These are phyloP conservation scores for Thunnus maccoyii DNA, from an alignment of 2,113 vertebrate species.

Conservation along the genomic window DNA sequence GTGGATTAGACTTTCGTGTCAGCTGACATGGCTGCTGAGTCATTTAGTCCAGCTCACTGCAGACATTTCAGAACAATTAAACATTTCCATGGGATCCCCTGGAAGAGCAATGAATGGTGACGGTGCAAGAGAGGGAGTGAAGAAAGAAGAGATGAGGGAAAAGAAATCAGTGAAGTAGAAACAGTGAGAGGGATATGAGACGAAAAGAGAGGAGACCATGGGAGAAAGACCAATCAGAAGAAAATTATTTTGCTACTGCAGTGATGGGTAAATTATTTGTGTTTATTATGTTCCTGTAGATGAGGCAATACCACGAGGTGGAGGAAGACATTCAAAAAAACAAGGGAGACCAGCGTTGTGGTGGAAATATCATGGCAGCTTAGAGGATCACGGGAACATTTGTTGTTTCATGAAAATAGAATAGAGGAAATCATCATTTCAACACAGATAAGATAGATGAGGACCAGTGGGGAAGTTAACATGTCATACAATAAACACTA, in stretches of 20 bases:
- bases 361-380: background rate
- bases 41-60: conserved; percentile 53
- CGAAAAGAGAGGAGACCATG: background rate
- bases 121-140: conserved; percentile 4
- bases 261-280: background rate
- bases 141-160: conserved; percentile 8
- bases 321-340: background rate
- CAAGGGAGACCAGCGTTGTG: background rate
- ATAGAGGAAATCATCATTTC: background rate
- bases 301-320: background rate
- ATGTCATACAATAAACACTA: background rate
- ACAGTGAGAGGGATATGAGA: conserved; percentile 20
- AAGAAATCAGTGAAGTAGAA: conserved; percentile 33
- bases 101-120: conserved; percentile 6
- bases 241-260: background rate
- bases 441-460: conserved; percentile 23
- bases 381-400: background rate
- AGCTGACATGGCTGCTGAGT: conserved; percentile 57
- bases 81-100: conserved; percentile 49
- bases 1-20: conserved; percentile 46
- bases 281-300: background rate
- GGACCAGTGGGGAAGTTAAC: background rate
- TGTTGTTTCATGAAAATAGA: background rate
- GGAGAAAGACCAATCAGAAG: conserved; percentile 5
- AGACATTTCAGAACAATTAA: conserved; percentile 70